Base-by-base conservation (phyloP, 2,113 vertebrate genomes). In the Nestor notabilis region DNA sequence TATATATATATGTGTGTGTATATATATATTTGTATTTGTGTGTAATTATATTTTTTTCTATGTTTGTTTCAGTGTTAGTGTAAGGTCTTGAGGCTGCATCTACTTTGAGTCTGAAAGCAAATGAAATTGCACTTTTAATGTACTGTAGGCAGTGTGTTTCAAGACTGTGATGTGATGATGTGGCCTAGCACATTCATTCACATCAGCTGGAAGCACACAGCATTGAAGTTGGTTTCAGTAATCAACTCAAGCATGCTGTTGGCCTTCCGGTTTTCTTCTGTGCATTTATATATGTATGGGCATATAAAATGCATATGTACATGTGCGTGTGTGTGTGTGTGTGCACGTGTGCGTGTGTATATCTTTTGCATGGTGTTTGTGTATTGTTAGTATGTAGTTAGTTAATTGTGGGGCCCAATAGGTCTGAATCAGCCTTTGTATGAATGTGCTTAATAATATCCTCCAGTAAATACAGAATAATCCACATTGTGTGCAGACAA, bases 321-420 rank as follows among this genome's bases (percentile, higher is more conserved):
- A 90, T 97, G 76, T 78, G 68, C 56, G 11, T 64, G 71, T 47
- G 52, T 74, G 89, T 93, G 89, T 91, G 82, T 76, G 89, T 71
- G 85, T 20, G 56, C 8, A n/a, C 1, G 71, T 9, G 78, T 74
- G 92, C 29, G 89, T 96, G 83, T 97, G 91, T 98, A 39, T 97
- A 95, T 97, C 96, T 98, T 98, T 95, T 99, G 99, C 99, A 99
- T 99, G 99, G 95, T 98, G 95, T 98, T 98, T 97, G 96, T 99
- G 95, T 98, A 96, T 95, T 98, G 97, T 99, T 97, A 97, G 95
- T 98, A 95, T 97, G 84, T 98, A 98, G 97, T 96, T 95, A 98
- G 97, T 96, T 97, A 96, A 90, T 90, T 98, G 97, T 97, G 97
- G 91, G 97, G 96, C 95, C 97, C 96, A 46, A 61, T 95, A 98